phyloP scores from a whole-genome alignment of 2,113 vertebrate genomes.

The Hippocampus barbouri region DNA sequence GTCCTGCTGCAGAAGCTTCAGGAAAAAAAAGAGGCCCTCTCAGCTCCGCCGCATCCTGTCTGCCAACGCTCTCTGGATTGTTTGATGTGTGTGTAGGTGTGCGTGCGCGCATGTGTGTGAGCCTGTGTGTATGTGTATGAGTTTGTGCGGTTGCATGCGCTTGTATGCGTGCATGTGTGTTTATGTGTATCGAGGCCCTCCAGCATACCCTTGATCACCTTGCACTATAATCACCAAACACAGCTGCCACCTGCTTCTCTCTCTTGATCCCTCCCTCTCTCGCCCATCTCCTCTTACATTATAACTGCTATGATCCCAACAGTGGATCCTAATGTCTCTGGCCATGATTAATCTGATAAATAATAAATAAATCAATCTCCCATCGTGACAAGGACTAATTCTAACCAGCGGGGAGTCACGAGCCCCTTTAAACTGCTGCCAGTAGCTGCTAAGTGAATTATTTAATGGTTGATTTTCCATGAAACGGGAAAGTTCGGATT shows the following conservation, averaged over 20 bases:
- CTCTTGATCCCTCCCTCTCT: slow-evolving; percentile 16
- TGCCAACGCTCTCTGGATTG: slow-evolving; percentile 23
- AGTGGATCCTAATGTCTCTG: slow-evolving; percentile 85
- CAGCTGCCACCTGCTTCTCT: slow-evolving; percentile 65
- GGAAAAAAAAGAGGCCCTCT: slow-evolving; percentile 53
- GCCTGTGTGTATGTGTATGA: neutral
- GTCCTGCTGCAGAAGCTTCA: slow-evolving; percentile 43
- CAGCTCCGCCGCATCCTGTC: slow-evolving; percentile 52
- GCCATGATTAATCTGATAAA: slow-evolving; percentile 99
- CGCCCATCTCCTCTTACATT: slow-evolving; percentile 35
- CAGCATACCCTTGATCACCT: slow-evolving; percentile 66
- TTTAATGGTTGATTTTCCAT: slow-evolving; percentile 99
- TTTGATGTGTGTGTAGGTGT: slow-evolving; percentile 9
- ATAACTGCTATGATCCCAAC: slow-evolving; percentile 72
- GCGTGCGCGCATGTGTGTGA: slow-evolving; percentile 1
- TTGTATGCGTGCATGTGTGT: slow-evolving; percentile 20
- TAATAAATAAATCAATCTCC: slow-evolving; percentile 99
- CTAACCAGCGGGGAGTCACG: slow-evolving; percentile 93
- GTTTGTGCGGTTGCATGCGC: slow-evolving; percentile 13
- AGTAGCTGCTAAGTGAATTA: slow-evolving; percentile 97
- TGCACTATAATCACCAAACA: slow-evolving; percentile 65
- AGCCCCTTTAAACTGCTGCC: slow-evolving; percentile 90
- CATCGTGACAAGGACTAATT: slow-evolving; percentile 99
- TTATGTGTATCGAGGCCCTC: slow-evolving; percentile 43
- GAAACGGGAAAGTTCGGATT: slow-evolving; percentile 99